These are phyloP conservation scores for Blennius ocellaris DNA, from an alignment of 2,113 vertebrate genomes.

Conservation along the genomic window DNA sequence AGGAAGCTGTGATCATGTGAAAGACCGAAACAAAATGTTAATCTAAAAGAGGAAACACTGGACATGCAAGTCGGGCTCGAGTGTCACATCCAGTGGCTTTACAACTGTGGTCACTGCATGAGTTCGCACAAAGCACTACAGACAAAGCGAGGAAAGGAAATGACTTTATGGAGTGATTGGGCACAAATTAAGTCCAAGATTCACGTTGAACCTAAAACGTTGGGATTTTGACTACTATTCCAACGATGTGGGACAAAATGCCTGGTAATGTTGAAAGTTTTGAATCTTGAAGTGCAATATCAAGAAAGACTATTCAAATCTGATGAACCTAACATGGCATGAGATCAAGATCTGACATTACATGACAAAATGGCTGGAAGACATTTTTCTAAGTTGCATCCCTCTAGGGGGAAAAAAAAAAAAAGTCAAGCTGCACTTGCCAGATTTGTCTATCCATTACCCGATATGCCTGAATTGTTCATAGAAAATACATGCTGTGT, in stretches of 20 bases:
- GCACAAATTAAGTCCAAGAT: too few species aligned
- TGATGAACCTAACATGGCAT: constrained; percentile 1
- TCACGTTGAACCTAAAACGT: too few species aligned
- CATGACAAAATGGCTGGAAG: constrained; percentile 1
- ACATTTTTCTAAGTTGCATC: constrained; percentile 1
- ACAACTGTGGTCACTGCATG: neutral
- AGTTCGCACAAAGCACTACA: too few species aligned
- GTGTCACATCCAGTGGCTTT: neutral
- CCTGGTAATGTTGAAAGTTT: too few species aligned
- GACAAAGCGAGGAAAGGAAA: too few species aligned
- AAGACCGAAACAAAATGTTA: neutral
- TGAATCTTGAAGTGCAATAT: too few species aligned
- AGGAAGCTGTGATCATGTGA: constrained; percentile 7
- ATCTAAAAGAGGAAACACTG: too few species aligned
- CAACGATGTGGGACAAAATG: neutral
- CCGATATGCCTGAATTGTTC: constrained; percentile 19
- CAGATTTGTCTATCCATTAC: too few species aligned
- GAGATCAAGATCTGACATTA: neutral
- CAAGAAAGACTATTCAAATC: too few species aligned
- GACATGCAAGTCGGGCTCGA: neutral
- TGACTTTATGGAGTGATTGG: too few species aligned
- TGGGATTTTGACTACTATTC: too few species aligned
- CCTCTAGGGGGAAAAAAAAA: neutral
- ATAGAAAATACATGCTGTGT: constrained; percentile 37
- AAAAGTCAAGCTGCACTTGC: too few species aligned